A percentile compares a stretch with the other conserved stretches of the same genome.
Conservation (phyloP, 1,140 invertebrate genomes). For the Ceratina australensis region DNA sequence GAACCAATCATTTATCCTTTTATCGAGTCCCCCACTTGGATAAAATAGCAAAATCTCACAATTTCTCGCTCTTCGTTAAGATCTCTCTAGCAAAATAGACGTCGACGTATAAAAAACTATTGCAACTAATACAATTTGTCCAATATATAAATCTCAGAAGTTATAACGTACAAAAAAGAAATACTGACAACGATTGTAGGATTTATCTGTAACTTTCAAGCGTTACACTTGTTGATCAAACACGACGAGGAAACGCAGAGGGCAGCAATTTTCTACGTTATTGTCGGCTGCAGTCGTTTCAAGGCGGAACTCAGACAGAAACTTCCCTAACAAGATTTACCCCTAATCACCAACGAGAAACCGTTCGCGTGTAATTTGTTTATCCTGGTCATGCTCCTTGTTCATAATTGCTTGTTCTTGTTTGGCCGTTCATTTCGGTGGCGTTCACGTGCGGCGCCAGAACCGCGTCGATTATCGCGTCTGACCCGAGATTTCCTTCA, state of each 20-base stretch:
- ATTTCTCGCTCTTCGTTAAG: not conserved
- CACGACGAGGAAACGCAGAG: not conserved
- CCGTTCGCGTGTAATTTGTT: conserved; percentile 77
- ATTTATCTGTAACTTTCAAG: not conserved
- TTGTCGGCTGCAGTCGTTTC: conserved; percentile 1
- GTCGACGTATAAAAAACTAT: too few relatives aligned
- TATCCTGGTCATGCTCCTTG: conserved; percentile 69
- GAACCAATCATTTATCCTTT: conserved; percentile 68
- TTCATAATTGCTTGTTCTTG: conserved; percentile 67
- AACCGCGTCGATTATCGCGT: conserved; percentile 52
- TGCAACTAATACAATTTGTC: too few relatives aligned
- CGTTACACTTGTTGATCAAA: not conserved
- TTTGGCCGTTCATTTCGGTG: conserved; percentile 44
- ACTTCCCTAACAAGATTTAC: conserved; percentile 75
- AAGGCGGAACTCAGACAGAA: conserved; percentile 47
- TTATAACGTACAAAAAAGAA: too few relatives aligned
- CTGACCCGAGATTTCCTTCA: conserved; percentile 55
- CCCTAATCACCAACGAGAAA: conserved; percentile 75
- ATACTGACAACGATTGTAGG: too few relatives aligned
- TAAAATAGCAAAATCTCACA: conserved; percentile 7
- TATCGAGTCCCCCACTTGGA: conserved; percentile 47
- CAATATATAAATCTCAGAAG: too few relatives aligned
- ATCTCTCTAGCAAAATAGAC: not conserved
- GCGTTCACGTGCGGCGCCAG: conserved; percentile 57
- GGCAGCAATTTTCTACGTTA: not conserved